Percentiles rank a stretch among this genome's conserved stretches.
phyloP scores from a whole-genome alignment of 2,888 invertebrate species.

The Dorcus parallelipipedus region DNA sequence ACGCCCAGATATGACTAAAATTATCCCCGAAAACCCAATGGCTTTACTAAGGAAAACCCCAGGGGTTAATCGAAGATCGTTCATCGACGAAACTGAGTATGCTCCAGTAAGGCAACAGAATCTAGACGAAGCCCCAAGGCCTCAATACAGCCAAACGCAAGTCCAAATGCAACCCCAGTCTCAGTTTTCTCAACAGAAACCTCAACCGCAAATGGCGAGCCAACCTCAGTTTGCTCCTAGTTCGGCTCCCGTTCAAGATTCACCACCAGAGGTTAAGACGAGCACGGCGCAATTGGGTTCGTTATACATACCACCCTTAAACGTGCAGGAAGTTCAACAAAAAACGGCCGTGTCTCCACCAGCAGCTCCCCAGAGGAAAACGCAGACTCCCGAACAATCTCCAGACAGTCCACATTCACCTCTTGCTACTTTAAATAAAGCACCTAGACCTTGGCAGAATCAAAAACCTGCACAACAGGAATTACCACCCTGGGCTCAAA shows the following conservation, averaged over 20 bases:
- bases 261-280: constrained; percentile 26
- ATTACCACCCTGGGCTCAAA: constrained; percentile 52
- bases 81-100: constrained; percentile 37
- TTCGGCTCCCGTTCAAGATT: background rate
- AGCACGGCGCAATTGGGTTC: constrained; percentile 50
- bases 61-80: constrained; percentile 51
- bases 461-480: constrained; percentile 47
- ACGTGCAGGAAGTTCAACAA: constrained; percentile 17
- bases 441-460: constrained; percentile 60
- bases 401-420: constrained; percentile 42
- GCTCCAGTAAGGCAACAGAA: constrained; percentile 17
- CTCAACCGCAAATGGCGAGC: background rate
- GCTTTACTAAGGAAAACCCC: constrained; percentile 66
- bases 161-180: background rate
- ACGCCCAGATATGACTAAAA: constrained; percentile 66
- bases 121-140: background rate
- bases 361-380: constrained; percentile 24
- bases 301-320: constrained; percentile 54
- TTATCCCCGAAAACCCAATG: constrained; percentile 70
- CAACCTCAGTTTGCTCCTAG: background rate
- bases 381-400: constrained; percentile 27
- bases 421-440: constrained; percentile 54
- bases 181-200: background rate
- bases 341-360: constrained; percentile 40
- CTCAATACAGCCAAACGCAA: background rate